A percentile compares a stretch with the other conserved stretches of the same genome.
Evolutionary conservation across 2,888 invertebrate genomes (phyloP).

Genomic region (Ditula angustiorana): DNA sequence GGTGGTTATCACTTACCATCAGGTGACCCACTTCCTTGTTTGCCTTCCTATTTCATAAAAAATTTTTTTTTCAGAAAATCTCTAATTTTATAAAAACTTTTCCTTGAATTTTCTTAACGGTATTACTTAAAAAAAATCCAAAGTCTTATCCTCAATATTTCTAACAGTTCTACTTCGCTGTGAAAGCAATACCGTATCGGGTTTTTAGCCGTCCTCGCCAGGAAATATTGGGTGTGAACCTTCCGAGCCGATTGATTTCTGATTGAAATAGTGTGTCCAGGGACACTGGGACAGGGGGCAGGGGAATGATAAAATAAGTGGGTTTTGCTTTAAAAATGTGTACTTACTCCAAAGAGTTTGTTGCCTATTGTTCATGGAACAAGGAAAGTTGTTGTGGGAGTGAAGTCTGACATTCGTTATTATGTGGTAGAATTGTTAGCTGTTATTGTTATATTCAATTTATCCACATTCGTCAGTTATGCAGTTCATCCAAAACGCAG

Average conservation of each 20-base stretch:
- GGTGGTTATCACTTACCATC: too few relatives aligned
- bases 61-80: too few relatives aligned
- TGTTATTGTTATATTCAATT: too few relatives aligned
- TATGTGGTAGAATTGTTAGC: too few relatives aligned
- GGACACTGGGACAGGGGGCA: conserved; percentile 21
- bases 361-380: not conserved
- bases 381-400: not conserved
- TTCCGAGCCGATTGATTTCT: conserved; percentile 65
- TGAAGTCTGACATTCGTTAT: too few relatives aligned
- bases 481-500: too few relatives aligned
- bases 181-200: conserved; percentile 85
- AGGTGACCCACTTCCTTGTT: too few relatives aligned
- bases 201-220: conserved; percentile 78
- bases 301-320: conserved; percentile 17
- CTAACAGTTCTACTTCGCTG: conserved; percentile 69
- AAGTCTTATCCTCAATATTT: conserved; percentile 55
- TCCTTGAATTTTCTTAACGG: too few relatives aligned
- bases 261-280: conserved; percentile 57
- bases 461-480: too few relatives aligned
- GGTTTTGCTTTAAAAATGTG: conserved; percentile 1
- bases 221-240: conserved; percentile 74
- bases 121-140: not conserved
- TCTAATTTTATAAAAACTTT: too few relatives aligned
- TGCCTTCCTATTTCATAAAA: too few relatives aligned
- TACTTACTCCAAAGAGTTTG: not conserved